phyloP scores from a whole-genome alignment of 2,113 vertebrate genomes.

The Xerus inauris region DNA sequence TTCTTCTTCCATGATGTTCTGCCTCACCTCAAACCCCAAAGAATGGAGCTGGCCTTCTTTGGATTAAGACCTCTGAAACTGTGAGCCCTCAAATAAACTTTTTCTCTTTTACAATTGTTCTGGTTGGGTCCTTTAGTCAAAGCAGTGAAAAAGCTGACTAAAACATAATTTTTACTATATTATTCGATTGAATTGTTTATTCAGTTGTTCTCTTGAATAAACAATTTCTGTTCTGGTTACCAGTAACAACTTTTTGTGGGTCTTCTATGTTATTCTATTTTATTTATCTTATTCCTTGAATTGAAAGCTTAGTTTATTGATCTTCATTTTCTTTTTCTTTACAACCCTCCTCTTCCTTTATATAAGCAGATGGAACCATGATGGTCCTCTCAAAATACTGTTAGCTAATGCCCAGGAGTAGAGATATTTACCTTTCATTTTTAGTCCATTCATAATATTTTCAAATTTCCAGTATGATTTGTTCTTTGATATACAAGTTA shows the following conservation, averaged over 20 bases:
- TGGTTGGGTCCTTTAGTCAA: too few species aligned
- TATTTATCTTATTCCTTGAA: neutral
- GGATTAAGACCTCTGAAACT: too few species aligned
- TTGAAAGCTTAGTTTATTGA: neutral
- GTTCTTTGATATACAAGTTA: neutral
- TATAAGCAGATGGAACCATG: neutral
- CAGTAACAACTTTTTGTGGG: neutral
- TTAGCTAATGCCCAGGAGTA: neutral
- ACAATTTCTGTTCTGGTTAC: neutral
- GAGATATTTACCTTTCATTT: neutral
- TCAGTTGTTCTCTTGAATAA: too few species aligned
- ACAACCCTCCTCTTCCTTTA: neutral
- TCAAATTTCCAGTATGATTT: neutral
- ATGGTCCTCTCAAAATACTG: neutral
- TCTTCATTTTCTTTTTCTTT: neutral
- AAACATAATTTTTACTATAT: too few species aligned
- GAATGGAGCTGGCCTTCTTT: too few species aligned
- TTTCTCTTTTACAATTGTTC: too few species aligned
- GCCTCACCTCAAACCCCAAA: too few species aligned
- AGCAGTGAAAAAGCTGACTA: too few species aligned
- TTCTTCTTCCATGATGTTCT: too few species aligned
- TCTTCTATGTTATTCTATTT: neutral
- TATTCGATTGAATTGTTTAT: too few species aligned
- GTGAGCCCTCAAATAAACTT: too few species aligned
- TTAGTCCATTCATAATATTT: slow-evolving; percentile 24